Percentiles rank a stretch among this genome's conserved stretches.
Conservation (phyloP, 30 jellyfish, hydroid and myxozoan species). For the Haliclystus octoradiatus region DNA sequence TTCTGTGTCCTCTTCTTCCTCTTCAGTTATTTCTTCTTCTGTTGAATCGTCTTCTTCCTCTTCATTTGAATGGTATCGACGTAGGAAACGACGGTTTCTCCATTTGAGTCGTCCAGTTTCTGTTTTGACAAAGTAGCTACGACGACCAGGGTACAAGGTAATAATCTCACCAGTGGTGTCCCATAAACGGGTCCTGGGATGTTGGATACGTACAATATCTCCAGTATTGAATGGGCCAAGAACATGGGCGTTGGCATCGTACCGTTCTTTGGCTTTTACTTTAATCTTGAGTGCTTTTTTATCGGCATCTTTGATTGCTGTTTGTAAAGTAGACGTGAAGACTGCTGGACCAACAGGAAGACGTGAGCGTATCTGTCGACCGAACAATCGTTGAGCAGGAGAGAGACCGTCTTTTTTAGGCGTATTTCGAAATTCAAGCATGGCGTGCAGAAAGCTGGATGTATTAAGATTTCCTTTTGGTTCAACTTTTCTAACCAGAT, state of each 20-base stretch:
- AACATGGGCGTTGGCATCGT: neutral
- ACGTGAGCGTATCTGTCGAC: too few relatives aligned
- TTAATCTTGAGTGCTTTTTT: too few relatives aligned
- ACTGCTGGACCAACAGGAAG: too few relatives aligned
- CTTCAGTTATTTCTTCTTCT: too few relatives aligned
- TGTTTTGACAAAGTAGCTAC: neutral
- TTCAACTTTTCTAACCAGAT: neutral
- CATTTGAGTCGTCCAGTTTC: neutral
- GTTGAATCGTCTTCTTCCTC: too few relatives aligned
- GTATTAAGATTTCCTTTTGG: too few relatives aligned
- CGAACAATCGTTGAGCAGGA: conserved; percentile 16
- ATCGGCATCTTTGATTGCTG: too few relatives aligned
- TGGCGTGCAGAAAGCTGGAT: too few relatives aligned
- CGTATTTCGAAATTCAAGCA: conserved; percentile 10
- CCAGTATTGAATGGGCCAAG: neutral
- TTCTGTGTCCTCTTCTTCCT: too few relatives aligned
- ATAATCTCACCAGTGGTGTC: neutral
- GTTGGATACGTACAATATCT: neutral
- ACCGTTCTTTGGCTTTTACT: neutral
- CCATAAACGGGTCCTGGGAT: neutral
- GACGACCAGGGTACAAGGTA: neutral
- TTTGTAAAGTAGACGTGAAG: too few relatives aligned
- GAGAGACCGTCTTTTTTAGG: conserved; percentile 12
- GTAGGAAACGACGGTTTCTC: neutral
- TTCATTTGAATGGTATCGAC: too few relatives aligned